A percentile compares a stretch with the other conserved stretches of the same genome.
These are phyloP conservation scores for Dascyllus trimaculatus DNA, from an alignment of 2,113 vertebrate genomes.

Conservation along the genomic window DNA sequence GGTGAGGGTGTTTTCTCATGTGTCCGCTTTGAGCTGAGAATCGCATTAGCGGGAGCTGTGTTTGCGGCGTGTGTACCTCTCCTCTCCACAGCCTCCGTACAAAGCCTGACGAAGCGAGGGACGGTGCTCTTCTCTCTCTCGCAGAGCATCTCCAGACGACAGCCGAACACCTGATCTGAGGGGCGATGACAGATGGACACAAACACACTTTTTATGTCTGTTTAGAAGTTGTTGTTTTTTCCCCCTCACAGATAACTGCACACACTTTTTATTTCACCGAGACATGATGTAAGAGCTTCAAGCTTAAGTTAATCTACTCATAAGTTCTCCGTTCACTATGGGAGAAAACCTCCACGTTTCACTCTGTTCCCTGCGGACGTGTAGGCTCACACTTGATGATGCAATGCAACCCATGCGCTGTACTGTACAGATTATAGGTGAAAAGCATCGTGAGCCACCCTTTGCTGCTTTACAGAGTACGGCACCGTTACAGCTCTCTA, in stretches of 20 bases:
- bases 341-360: slow-evolving; percentile 44
- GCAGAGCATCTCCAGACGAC: slow-evolving; percentile 91
- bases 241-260: background rate
- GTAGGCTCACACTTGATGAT: slow-evolving; percentile 64
- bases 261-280: background rate
- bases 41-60: slow-evolving; percentile 33
- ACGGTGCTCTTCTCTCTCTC: slow-evolving; percentile 88
- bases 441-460: background rate
- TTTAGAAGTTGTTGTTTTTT: slow-evolving; percentile 6
- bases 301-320: slow-evolving; percentile 41
- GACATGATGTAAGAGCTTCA: slow-evolving; percentile 60
- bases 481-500: background rate
- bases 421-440: slow-evolving; percentile 39
- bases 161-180: slow-evolving; percentile 95
- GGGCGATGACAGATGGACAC: slow-evolving; percentile 47
- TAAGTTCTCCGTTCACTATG: slow-evolving; percentile 39
- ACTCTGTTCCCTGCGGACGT: slow-evolving; percentile 58
- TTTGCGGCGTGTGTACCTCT: slow-evolving; percentile 83
- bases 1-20: slow-evolving; percentile 24
- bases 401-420: slow-evolving; percentile 52
- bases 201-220: slow-evolving; percentile 30
- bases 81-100: slow-evolving; percentile 89
- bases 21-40: slow-evolving; percentile 21
- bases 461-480: background rate
- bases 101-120: slow-evolving; percentile 91